Evolutionary conservation across 2,888 invertebrate species (phyloP), one percentile per base, ranked within the genome.

Genomic region (Tridacna gigas): DNA sequence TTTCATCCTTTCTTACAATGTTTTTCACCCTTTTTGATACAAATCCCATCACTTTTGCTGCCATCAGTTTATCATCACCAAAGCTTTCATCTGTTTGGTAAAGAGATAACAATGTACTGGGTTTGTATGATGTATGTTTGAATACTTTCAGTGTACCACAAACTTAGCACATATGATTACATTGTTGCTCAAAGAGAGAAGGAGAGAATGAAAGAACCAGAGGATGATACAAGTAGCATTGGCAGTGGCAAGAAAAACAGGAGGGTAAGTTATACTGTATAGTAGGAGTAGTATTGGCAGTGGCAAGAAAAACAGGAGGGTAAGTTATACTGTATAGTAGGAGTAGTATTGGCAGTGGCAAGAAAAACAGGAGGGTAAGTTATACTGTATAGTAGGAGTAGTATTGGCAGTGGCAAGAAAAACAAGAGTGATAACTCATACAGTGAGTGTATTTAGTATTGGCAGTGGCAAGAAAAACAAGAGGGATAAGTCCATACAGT

Each of bases 111-210:
- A 5, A 20, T 56, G 20, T n/a, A n/a, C n/a, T n/a, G n/a, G n/a
- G n/a, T n/a, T n/a, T n/a, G n/a, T n/a, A n/a, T n/a, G n/a, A n/a
- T n/a, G n/a, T n/a, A 56, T 56, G 15, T 56, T 5, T 56, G 56
- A 5, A 5, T 66, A 25, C 18, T 77, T 82, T 37, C 80, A 80
- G 80, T 82, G 73, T 80, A 80, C 61, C 25, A 82, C 67, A 82
- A 90, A 12, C 79, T 93, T 82, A 92, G 91, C 37, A 94, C 94
- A 3, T 94, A 93, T 86, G 94, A 94, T 81, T 94, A 93, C 83
- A 94, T 94, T 26, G 90, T 94, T 28, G 86, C 88, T 84, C 90
- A 92, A 84, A 79, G 94, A 65, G 93, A 93, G 73, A 91, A 90
- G 61, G 91, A 90, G 63, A 89, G 89, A 60, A 81, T 87, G 45